Evolutionary conservation across 2,888 invertebrate species (phyloP).

Genomic region (Nephrotoma flavescens): DNA sequence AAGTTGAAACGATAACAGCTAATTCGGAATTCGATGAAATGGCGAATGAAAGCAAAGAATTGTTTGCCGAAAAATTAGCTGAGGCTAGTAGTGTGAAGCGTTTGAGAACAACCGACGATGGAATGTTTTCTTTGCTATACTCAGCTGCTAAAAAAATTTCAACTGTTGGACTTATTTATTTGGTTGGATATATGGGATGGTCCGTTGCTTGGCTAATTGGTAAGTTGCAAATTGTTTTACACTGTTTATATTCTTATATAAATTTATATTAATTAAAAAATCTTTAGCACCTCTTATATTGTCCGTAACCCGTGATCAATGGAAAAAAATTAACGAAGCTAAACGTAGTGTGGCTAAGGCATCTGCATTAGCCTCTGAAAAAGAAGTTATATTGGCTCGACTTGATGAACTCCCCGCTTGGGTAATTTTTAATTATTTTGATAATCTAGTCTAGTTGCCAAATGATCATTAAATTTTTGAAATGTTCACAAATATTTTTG

Average conservation of each 20-base stretch:
- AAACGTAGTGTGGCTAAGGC: conserved; percentile 62
- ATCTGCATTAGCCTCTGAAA: conserved; percentile 64
- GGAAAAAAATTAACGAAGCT: conserved; percentile 57
- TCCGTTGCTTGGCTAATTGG: conserved; percentile 76
- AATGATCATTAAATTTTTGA: background rate
- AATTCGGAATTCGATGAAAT: background rate
- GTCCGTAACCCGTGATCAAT: conserved; percentile 64
- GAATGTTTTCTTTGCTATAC: conserved; percentile 44
- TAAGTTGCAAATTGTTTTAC: background rate
- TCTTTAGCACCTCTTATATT: conserved; percentile 48
- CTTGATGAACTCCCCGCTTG: conserved; percentile 87
- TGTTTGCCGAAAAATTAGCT: background rate
- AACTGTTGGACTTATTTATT: conserved; percentile 59
- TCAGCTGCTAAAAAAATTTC: conserved; percentile 52
- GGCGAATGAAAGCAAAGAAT: conserved; percentile 10
- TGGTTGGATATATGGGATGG: conserved; percentile 75
- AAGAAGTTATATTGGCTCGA: conserved; percentile 70
- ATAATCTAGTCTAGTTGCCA: background rate
- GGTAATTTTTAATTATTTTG: conserved; percentile 40
- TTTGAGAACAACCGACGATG: conserved; percentile 19
- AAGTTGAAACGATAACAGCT: background rate
- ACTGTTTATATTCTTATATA: background rate
- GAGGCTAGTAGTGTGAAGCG: conserved; percentile 2
- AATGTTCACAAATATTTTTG: background rate
- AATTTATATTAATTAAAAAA: background rate